Base-by-base conservation (phyloP, 2,113 vertebrate genomes). In the Amazona guildingii region DNA sequence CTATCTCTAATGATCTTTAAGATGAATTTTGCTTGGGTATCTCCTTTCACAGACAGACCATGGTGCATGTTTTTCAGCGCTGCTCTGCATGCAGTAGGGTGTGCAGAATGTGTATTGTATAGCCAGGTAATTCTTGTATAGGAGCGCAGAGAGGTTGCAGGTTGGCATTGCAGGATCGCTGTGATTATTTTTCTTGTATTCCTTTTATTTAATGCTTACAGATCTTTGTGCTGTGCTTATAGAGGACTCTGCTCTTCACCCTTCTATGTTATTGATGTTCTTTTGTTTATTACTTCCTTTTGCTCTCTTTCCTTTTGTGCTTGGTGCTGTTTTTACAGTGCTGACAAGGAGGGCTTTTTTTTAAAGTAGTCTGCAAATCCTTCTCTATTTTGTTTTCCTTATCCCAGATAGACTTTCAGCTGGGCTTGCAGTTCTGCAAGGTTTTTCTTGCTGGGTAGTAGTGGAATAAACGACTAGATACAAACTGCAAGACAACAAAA, bases 341-440 rank as follows among this genome's bases (percentile, higher is more conserved):
- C 63, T 85, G 75, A 55, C 27, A 48, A 46, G 41, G 48, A 89
- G 14, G 37, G 15, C 31, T 93, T 92, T 64, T 64, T 24, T 52
- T 72, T 46, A 63, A 90, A 79, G 48, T 31, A 33, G 27, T 24
- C 63, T 92, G 33, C 52, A 94, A 66, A 90, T 89, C 66, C 44
- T 78, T 31, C 48, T 72, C 39, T 72, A 4, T 75, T 44, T 57
- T 23, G 70, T 89, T 90, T 68, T 46, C 35, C 78, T 8, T 39
- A 49, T 91, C 44, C 33, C n/a, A n/a, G 37, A n/a, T 44, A 62
- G 46, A 48, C 27, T 95, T 51, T 51, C 43, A 91, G 29, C 74
- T 87, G 89, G 57, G 70, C 44, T 81, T 92, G 57, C 74, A 83
- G 70, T 54, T 85, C 79, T 73, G 54, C 35, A 57, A 83, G 75